These are phyloP conservation scores for Sylvietta virens DNA, from an alignment of 2,113 vertebrate genomes.

Conservation along the genomic window DNA sequence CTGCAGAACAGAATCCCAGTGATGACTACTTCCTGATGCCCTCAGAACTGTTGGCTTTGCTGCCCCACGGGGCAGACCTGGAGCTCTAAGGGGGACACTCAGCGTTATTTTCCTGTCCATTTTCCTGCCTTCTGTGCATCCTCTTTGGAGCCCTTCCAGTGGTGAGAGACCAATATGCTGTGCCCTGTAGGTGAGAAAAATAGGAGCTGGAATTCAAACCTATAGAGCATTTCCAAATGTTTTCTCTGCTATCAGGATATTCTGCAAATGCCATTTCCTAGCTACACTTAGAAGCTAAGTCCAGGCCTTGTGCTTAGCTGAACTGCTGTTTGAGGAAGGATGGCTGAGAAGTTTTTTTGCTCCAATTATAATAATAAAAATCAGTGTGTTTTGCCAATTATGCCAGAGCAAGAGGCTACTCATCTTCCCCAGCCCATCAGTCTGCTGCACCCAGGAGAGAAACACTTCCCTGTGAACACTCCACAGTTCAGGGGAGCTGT, in stretches of 20 bases:
- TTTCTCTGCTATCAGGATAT: constrained; percentile 31
- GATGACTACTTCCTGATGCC: constrained; percentile 53
- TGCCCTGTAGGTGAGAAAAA: constrained; percentile 22
- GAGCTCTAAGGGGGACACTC: constrained; percentile 20
- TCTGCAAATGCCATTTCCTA: constrained; percentile 47
- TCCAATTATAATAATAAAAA: constrained; percentile 37
- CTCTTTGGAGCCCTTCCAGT: neutral
- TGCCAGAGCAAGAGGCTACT: constrained; percentile 23
- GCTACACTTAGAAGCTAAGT: constrained; percentile 50
- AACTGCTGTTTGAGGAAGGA: constrained; percentile 56
- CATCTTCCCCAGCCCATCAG: neutral
- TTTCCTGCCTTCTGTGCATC: constrained; percentile 43
- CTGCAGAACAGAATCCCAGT: constrained; percentile 41
- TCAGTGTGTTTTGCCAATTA: constrained; percentile 25
- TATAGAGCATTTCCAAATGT: neutral
- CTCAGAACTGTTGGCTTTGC: constrained; percentile 53
- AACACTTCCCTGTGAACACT: neutral
- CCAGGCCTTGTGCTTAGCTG: constrained; percentile 42
- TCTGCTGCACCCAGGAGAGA: neutral
- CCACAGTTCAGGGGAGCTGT: neutral
- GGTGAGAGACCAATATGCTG: neutral
- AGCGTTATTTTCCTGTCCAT: neutral
- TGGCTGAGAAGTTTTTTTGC: constrained; percentile 43
- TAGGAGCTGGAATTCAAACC: constrained; percentile 33
- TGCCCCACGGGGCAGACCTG: neutral